These are phyloP conservation scores for Hucho hucho DNA, from an alignment of 2,113 vertebrate species.

Conservation along the genomic window DNA sequence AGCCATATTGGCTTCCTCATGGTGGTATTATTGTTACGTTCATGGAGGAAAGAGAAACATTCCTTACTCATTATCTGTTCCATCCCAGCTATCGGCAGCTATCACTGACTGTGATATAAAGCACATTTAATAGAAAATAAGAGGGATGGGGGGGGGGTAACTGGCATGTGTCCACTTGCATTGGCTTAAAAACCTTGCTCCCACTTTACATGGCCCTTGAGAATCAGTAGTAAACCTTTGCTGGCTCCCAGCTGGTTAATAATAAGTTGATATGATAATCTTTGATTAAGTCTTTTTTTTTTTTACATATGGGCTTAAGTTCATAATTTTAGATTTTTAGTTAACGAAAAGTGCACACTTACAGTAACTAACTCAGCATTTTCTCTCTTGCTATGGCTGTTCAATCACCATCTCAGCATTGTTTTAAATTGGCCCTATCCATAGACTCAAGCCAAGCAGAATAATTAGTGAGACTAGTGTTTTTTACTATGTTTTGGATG, in stretches of 20 bases:
- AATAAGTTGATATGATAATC: no score
- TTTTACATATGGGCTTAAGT: background rate
- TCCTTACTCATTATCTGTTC: constrained; percentile 5
- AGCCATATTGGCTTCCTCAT: constrained; percentile 11
- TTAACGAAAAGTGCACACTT: constrained; percentile 28
- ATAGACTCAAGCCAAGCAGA: background rate
- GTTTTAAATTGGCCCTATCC: background rate
- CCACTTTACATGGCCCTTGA: no score
- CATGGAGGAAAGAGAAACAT: constrained; percentile 29
- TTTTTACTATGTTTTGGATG: background rate
- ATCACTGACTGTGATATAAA: no score
- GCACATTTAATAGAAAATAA: no score
- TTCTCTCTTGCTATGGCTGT: constrained; percentile 28
- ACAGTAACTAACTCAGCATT: constrained; percentile 39
- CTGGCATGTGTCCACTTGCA: no score
- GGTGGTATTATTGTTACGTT: background rate
- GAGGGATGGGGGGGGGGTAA: no score
- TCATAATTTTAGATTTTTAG: constrained; percentile 11
- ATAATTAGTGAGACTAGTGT: background rate
- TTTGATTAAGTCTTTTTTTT: no score
- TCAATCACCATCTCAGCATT: background rate
- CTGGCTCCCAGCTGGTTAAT: no score
- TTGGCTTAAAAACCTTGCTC: no score
- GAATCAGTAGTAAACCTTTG: no score
- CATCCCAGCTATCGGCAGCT: no score